Conservation (phyloP, 2,888 invertebrate species). For the Neelides folsomi region DNA sequence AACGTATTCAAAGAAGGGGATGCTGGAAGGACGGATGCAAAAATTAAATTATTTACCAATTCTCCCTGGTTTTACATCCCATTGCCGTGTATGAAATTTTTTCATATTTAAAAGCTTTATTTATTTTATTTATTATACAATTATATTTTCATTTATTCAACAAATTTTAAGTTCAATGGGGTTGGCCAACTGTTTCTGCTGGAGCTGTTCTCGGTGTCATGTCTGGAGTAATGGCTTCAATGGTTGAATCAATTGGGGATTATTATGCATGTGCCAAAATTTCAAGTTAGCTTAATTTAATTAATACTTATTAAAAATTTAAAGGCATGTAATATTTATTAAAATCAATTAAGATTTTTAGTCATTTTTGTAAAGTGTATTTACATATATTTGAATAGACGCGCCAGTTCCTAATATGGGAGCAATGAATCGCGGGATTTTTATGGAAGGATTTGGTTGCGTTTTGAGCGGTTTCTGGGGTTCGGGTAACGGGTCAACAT, state of each 20-base stretch:
- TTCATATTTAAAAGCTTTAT: constrained; percentile 1
- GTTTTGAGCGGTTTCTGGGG: constrained; percentile 73
- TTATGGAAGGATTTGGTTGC: constrained; percentile 72
- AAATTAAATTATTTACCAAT: constrained; percentile 51
- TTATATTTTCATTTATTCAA: neutral
- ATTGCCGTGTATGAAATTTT: constrained; percentile 50
- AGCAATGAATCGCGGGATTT: constrained; percentile 74
- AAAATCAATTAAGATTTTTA: neutral
- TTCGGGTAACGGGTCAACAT: constrained; percentile 63
- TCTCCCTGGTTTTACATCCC: constrained; percentile 67
- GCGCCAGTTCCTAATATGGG: constrained; percentile 71
- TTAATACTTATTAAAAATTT: too few species aligned
- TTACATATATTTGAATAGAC: constrained; percentile 39
- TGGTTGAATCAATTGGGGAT: constrained; percentile 40
- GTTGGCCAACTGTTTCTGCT: constrained; percentile 34
- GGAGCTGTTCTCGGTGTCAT: constrained; percentile 35
- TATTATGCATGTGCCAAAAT: constrained; percentile 45
- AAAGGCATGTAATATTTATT: too few species aligned
- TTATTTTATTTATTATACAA: neutral
- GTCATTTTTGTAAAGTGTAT: constrained; percentile 2
- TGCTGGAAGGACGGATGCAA: constrained; percentile 59
- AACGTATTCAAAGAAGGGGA: constrained; percentile 50
- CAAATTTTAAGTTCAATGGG: constrained; percentile 37
- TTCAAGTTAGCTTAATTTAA: constrained; percentile 19
- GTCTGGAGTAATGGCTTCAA: constrained; percentile 34